Base-by-base conservation (phyloP, 2,888 invertebrate species). In the Frankliniella fusca region DNA sequence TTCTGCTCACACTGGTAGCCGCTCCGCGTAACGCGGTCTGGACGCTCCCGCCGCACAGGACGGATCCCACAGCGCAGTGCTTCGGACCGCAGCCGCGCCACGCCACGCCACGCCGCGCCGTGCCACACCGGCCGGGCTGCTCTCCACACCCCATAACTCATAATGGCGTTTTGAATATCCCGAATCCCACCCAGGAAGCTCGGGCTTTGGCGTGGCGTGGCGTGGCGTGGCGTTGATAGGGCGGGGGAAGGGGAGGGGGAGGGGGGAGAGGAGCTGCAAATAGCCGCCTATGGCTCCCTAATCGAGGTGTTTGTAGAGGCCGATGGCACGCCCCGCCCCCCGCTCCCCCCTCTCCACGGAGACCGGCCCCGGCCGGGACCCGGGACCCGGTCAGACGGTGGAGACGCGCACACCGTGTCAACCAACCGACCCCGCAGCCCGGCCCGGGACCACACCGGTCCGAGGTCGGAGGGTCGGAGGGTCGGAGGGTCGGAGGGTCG, bases 91-190 rank as follows among this genome's bases (percentile, higher is more conserved):
- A 65, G 65, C 65, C 65, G n/a, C 65, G 20, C 1, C n/a, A 3
- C 20, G 70, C 70, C 70, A 65, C 65, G 65, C 65, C n/a, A 8
- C 65, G 65, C 65, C n/a, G 7, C 65, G 65, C 65, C n/a, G n/a
- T 20, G 65, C 65, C n/a, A n/a, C 20, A 20, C 65, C 23, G 23
- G 23, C 27, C 23, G 54, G 54, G 23, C 70, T 23, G 23, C 70
- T 76, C 70, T 76, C 70, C 70, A 27, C 70, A 76, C 70, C 70
- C 70, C 70, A 76, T 76, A 76, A 76, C 70, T 76, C 70, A 76
- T 76, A 76, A 76, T 76, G 70, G 70, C 70, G 27, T 76, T 76
- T 76, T 76, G 70, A 76, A 76, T 76, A 76, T 76, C 70, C 70
- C 70, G 70, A 76, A 76, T 76, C 70, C 70, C 70, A 76, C 70